These are phyloP conservation scores for Manis pentadactyla DNA, from an alignment of 2,797 vertebrate genomes.

Conservation along the genomic window DNA sequence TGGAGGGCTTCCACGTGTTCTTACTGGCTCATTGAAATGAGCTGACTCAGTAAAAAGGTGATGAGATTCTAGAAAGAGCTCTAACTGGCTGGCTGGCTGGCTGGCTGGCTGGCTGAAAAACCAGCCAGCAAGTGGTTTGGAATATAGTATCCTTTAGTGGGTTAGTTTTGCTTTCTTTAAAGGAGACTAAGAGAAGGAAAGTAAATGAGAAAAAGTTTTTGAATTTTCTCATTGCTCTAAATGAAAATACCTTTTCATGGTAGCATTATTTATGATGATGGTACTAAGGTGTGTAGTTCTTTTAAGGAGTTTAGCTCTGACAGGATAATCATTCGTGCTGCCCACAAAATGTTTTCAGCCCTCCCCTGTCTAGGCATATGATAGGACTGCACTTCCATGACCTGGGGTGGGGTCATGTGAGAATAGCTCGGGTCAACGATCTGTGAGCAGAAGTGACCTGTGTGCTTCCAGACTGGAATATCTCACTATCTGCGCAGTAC, in stretches of 20 bases:
- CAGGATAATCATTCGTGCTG: neutral
- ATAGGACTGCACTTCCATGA: neutral
- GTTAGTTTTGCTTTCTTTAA: neutral
- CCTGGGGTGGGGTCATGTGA: neutral
- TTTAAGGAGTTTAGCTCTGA: neutral
- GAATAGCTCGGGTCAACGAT: neutral
- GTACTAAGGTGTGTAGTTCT: neutral
- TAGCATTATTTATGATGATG: neutral
- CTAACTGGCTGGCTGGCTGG: neutral
- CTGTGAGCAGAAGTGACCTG: neutral
- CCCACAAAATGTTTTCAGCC: neutral
- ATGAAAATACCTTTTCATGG: neutral
- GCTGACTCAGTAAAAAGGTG: constrained; percentile 73
- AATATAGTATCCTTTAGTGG: neutral
- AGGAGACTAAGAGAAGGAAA: neutral
- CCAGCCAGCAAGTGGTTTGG: neutral
- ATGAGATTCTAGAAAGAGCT: constrained; percentile 75
- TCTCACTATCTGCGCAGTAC: neutral
- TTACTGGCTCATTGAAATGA: constrained; percentile 54
- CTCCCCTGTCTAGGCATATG: neutral
- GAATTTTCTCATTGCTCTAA: neutral
- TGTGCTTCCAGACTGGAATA: neutral
- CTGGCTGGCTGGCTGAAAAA: neutral
- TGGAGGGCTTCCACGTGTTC: constrained; percentile 16
- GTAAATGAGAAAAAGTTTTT: neutral